phyloP scores from a whole-genome alignment of 2,888 invertebrate species.

The Cerastis leucographa region DNA sequence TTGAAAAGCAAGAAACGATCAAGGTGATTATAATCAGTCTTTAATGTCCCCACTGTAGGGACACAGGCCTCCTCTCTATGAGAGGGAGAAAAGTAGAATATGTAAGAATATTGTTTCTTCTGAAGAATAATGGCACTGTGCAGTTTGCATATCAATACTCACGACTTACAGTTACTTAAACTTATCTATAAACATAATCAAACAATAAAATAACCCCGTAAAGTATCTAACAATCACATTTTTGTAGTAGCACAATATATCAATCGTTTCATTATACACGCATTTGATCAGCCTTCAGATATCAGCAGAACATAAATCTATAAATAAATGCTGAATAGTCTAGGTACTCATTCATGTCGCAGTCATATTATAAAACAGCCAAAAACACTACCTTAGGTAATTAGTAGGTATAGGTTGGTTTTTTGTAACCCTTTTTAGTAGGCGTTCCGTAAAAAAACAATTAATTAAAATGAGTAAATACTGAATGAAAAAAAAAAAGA shows the following conservation, averaged over 20 bases:
- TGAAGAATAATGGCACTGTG: neutral
- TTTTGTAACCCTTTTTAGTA: neutral
- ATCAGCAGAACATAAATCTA: conserved; percentile 44
- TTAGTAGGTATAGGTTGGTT: too few relatives aligned
- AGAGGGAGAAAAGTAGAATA: neutral
- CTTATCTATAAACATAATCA: conserved; percentile 17
- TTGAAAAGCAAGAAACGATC: too few relatives aligned
- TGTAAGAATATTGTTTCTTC: neutral
- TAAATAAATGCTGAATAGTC: conserved; percentile 51
- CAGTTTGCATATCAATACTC: neutral
- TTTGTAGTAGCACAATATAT: conserved; percentile 34
- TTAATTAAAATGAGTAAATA: too few relatives aligned
- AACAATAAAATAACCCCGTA: conserved; percentile 26
- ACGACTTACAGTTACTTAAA: conserved; percentile 2
- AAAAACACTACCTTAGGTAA: neutral
- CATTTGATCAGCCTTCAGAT: conserved; percentile 65
- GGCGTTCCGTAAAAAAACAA: too few relatives aligned
- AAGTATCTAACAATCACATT: conserved; percentile 15
- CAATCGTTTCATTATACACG: conserved; percentile 30
- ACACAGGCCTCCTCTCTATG: neutral
- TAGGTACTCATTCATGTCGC: neutral
- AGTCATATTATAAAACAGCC: neutral
- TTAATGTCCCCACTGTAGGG: neutral
- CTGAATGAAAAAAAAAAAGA: too few relatives aligned
- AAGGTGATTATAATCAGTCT: too few relatives aligned